Evolutionary conservation across 2,888 invertebrate species (phyloP), one percentile per base, ranked within the genome.

Genomic region (Rotaria sp.): DNA sequence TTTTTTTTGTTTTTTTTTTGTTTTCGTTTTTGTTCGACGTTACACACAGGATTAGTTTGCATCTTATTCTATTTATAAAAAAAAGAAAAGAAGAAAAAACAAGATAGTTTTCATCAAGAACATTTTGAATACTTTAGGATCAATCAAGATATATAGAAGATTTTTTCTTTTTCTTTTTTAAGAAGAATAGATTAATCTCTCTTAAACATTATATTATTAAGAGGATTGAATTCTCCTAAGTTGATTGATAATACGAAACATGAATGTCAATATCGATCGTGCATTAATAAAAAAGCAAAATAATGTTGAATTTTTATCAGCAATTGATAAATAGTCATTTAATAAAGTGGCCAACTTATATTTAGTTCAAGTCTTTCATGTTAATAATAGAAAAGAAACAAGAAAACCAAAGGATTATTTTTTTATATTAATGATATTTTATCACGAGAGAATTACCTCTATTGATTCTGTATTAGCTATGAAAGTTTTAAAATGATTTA

Each of bases 251-350:
- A 57, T 67, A 35, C 4, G 67, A 50, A 67, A 67, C 67, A 67
- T 35, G 30, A 67, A 67, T 67, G 67, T 67, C 67, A 67, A 67
- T 67, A 30, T 67, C 67, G 35, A 67, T 67, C 67, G 67, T 67
- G 67, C 67, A 67, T 67, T 67, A 30, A 30, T 30, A 67, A 55
- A n/a, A n/a, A n/a, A n/a, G n/a, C n/a, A n/a, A 50, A 50, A 50
- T 10, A 50, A 50, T 50, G 50, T 50, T 50, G 67, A 13, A n/a
- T n/a, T 67, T 30, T 67, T 67, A 67, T 30, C 67, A 67, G 18
- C 18, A 35, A 67, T 3, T 30, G 18, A 67, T 30, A 67, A 67
- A 30, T 30, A 67, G 15, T 18, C 30, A 35, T 30, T 67, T 35
- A 30, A 67, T 35, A 13, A 67, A 67, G 18, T 67, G 5, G 7